phyloP scores from a whole-genome alignment of 2,113 vertebrate genomes.

The Oenanthe oenanthe region DNA sequence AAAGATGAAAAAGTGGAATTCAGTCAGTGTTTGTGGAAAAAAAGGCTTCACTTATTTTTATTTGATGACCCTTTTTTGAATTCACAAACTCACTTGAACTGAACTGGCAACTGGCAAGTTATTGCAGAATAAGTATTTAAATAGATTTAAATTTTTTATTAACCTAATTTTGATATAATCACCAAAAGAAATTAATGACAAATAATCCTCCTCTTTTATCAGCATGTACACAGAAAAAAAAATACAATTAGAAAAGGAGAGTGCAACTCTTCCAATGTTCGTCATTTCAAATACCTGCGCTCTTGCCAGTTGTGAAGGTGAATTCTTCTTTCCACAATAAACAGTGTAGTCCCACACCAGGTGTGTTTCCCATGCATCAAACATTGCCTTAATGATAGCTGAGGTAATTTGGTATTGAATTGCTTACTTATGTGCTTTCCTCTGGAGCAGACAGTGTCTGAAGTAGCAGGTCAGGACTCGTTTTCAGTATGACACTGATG shows the following conservation, averaged over 20 bases:
- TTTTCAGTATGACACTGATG: background rate
- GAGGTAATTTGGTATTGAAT: constrained; percentile 14
- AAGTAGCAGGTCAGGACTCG: background rate
- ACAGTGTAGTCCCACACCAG: background rate
- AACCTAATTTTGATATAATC: background rate
- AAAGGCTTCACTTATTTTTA: background rate
- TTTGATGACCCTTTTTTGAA: background rate
- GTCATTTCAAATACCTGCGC: background rate
- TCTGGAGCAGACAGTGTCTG: background rate
- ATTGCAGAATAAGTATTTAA: background rate
- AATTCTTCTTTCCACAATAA: background rate
- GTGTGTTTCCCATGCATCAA: background rate
- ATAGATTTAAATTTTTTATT: background rate
- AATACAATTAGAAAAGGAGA: background rate
- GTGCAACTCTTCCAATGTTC: background rate
- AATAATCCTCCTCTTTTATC: background rate
- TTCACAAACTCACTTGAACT: background rate
- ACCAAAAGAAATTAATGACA: background rate
- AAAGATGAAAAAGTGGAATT: background rate
- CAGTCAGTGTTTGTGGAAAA: background rate
- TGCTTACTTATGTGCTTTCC: background rate
- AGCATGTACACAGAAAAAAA: background rate
- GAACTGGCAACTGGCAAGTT: background rate
- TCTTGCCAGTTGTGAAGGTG: background rate
- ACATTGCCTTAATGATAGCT: background rate